Base-by-base conservation (phyloP, 2,888 invertebrate species). In the Spicauda simplicius region DNA sequence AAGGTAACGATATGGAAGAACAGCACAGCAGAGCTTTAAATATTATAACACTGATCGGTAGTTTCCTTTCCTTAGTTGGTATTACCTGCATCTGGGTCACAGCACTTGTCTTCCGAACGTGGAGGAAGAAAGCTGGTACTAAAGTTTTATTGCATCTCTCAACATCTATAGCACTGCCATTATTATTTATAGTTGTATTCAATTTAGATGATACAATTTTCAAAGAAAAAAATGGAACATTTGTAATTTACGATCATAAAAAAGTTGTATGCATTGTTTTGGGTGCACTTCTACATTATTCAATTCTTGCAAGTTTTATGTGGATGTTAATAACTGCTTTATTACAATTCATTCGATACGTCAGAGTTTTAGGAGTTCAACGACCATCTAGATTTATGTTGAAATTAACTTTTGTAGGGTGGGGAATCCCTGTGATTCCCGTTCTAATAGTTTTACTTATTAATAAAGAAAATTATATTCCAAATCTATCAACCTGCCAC, bases 241-340 rank as follows among this genome's bases (percentile, higher is more conserved):
- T 76, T 61, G 64, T 70, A 33, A 73, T 86, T 30, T 73, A 81
- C 48, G 76, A 87, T 53, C 63, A 82, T 62, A 83, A 77, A 76
- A 80, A 76, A 74, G 77, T 72, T 20, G 69, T 87, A 48, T 96
- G 96, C 76, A 90, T 95, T 53, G 74, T 88, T n/a, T 85, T 95
- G 14, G 96, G 96, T 4, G 94, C 95, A 8, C 74, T 94, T 6
- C 81, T 96, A 50, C 96, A 96, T 76, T 96, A 96, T 80, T 94
- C 95, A 19, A 94, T 96, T 45, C 83, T 96, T 56, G 94, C 95
- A 1, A 94, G 95, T 70, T 96, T 96, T 76, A 93, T 94, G 76
- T 96, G 96, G 96, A 96, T 96, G 96, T 82, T 96, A 20, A 95
- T 96, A 65, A 95, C 96, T 65, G 96, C 95, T 1, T 85, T 95